Conservation (phyloP, 1,140 invertebrate genomes). For the Zaprionus taronus region DNA sequence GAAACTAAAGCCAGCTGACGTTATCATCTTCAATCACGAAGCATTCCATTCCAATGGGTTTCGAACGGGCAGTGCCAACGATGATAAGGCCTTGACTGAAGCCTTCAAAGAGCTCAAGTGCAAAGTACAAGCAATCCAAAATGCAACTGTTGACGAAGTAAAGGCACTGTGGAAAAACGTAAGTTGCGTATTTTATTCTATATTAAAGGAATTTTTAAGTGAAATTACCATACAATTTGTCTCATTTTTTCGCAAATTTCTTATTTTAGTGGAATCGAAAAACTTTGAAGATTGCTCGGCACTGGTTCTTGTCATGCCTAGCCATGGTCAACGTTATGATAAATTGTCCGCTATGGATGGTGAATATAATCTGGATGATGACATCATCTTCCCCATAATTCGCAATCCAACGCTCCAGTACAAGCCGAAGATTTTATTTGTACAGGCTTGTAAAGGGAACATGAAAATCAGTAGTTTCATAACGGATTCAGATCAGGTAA, state of each 20-base stretch:
- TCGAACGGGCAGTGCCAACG: slow-evolving; percentile 64
- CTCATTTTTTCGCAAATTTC: background rate
- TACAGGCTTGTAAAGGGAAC: slow-evolving; percentile 76
- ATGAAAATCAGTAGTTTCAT: slow-evolving; percentile 52
- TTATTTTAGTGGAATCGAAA: slow-evolving; percentile 63
- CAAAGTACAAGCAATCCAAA: slow-evolving; percentile 60
- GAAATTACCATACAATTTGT: too few species aligned
- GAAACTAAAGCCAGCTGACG: slow-evolving; percentile 67
- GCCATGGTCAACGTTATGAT: slow-evolving; percentile 36
- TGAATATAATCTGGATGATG: slow-evolving; percentile 65
- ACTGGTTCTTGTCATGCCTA: slow-evolving; percentile 44
- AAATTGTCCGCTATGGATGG: slow-evolving; percentile 64
- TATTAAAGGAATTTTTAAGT: too few species aligned
- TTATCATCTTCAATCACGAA: slow-evolving; percentile 75
- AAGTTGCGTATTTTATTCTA: slow-evolving; percentile 35
- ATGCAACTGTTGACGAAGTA: slow-evolving; percentile 61
- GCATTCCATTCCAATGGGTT: slow-evolving; percentile 61
- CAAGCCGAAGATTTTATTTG: slow-evolving; percentile 78
- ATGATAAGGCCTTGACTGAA: slow-evolving; percentile 57
- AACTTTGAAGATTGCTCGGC: slow-evolving; percentile 57
- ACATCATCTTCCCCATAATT: slow-evolving; percentile 69
- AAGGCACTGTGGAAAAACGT: slow-evolving; percentile 57
- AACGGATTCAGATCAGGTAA: slow-evolving; percentile 55
- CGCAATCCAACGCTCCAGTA: slow-evolving; percentile 61
- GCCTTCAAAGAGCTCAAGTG: slow-evolving; percentile 67